Percentiles rank a stretch among this genome's conserved stretches.
These are phyloP conservation scores for Chionis minor DNA, from an alignment of 2,113 vertebrate species.

Conservation along the genomic window DNA sequence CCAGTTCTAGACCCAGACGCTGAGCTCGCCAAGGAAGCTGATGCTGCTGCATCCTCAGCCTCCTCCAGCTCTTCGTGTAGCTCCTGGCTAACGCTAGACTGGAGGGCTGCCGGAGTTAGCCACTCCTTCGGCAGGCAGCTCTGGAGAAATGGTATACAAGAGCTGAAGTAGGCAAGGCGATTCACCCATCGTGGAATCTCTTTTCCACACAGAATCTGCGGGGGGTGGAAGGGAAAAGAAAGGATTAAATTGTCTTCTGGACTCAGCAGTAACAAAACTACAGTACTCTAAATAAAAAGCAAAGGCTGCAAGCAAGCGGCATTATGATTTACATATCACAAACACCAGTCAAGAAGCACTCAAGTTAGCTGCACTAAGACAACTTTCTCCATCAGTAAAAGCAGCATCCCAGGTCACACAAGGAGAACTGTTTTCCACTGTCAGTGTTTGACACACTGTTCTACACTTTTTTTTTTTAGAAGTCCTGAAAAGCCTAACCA, in stretches of 20 bases:
- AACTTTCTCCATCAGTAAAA: neutral
- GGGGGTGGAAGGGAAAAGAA: neutral
- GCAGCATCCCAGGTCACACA: neutral
- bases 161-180: conserved; percentile 98
- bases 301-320: neutral
- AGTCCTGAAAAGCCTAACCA: neutral
- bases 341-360: neutral
- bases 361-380: neutral
- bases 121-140: conserved; percentile 98
- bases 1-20: conserved; percentile 79
- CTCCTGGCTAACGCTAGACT: conserved; percentile 97
- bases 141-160: conserved; percentile 98
- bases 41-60: conserved; percentile 89
- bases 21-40: conserved; percentile 79
- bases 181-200: conserved; percentile 99
- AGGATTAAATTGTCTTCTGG: neutral
- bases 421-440: neutral
- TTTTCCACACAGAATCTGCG: conserved; percentile 93
- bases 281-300: neutral
- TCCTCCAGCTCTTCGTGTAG: conserved; percentile 94
- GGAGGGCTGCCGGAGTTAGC: conserved; percentile 95
- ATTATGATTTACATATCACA: neutral
- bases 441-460: neutral
- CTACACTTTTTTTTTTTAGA: neutral
- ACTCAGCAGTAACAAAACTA: neutral